Evolutionary conservation across 2,113 vertebrate genomes (phyloP), one percentile per base, ranked within the genome.

Genomic region (Alligator mississippiensis): DNA sequence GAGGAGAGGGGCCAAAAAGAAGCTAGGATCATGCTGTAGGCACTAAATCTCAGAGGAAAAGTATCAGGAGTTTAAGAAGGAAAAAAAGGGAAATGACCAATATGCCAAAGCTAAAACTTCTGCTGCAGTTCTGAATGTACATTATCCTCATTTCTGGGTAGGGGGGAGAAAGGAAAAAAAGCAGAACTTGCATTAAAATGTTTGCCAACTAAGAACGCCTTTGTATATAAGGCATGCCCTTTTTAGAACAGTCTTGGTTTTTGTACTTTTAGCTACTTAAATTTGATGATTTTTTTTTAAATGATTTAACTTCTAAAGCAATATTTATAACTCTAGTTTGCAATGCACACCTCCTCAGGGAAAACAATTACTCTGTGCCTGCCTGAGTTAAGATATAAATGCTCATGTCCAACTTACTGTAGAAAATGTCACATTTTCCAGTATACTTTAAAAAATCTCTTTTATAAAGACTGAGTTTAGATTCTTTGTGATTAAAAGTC

Each of bases 271-370:
- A 81, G 64, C 19, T 3, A 4, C 14, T 84, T 25, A 72, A 72
- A 38, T 47, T 47, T 7, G 47, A 47, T 87, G 13, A 34, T 82
- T 89, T 77, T 76, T 77, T 58, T n/a, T 60, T 30, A 22, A 17
- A 25, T 87, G 54, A 17, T 74, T 74, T 74, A 74, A 74, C 47
- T 74, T 74, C 18, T 90, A 91, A 93, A 68, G 77, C 0, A n/a
- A 90, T 74, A 1, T 90, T 89, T 85, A 85, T 85, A 92, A 22
- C 3, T 24, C 18, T 87, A 93, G 38, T 90, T 93, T 93, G 59
- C 81, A 84, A 62, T 87, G 28, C 77, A 10, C 54, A 63, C 94
- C 63, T 87, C 96, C 97, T 98, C 97, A 98, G 97, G 98, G 96
- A 97, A 93, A 87, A 70, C 90, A 88, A 92, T 79, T 87, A 24